A percentile compares a stretch with the other conserved stretches of the same genome.
Conservation (phyloP, 2,797 vertebrate species). For the Selene dorsalis region DNA sequence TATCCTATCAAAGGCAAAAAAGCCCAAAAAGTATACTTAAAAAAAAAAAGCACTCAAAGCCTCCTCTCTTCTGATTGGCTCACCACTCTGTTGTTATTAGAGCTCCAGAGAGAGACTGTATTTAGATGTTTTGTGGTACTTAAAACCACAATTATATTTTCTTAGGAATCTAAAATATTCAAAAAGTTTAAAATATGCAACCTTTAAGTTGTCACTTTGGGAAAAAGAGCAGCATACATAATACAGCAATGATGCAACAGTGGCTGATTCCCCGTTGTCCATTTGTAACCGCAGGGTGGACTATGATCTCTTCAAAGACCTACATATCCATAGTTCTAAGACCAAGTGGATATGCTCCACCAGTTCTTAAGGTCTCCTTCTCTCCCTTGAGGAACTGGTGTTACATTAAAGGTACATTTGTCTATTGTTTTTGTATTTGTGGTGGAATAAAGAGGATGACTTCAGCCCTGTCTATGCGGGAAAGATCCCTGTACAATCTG, state of each 20-base stretch:
- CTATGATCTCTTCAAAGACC: slow-evolving; percentile 36
- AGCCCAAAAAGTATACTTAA: too few relatives aligned
- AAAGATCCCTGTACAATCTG: slow-evolving; percentile 56
- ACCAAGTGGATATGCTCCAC: slow-evolving; percentile 40
- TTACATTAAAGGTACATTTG: slow-evolving; percentile 56
- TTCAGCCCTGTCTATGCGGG: slow-evolving; percentile 39
- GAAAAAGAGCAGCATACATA: slow-evolving; percentile 12
- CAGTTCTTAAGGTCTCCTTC: slow-evolving; percentile 38
- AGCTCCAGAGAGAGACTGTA: background rate
- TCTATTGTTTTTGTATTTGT: slow-evolving; percentile 60
- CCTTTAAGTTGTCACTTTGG: slow-evolving; percentile 31
- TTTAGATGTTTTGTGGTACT: background rate
- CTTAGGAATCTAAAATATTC: too few relatives aligned
- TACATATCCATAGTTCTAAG: slow-evolving; percentile 36
- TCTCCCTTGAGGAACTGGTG: slow-evolving; percentile 37
- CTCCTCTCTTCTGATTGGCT: too few relatives aligned
- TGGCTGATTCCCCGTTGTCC: slow-evolving; percentile 26
- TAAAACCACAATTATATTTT: too few relatives aligned
- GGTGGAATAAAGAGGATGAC: slow-evolving; percentile 56
- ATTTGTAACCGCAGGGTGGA: slow-evolving; percentile 41
- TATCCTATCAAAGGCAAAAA: too few relatives aligned
- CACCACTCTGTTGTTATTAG: background rate
- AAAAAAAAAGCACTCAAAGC: too few relatives aligned
- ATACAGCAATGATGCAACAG: slow-evolving; percentile 47
- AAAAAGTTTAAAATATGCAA: too few relatives aligned